Evolutionary conservation across 2,797 vertebrate species (phyloP), one percentile per base, ranked within the genome.

Genomic region (Aldrovandia affinis): DNA sequence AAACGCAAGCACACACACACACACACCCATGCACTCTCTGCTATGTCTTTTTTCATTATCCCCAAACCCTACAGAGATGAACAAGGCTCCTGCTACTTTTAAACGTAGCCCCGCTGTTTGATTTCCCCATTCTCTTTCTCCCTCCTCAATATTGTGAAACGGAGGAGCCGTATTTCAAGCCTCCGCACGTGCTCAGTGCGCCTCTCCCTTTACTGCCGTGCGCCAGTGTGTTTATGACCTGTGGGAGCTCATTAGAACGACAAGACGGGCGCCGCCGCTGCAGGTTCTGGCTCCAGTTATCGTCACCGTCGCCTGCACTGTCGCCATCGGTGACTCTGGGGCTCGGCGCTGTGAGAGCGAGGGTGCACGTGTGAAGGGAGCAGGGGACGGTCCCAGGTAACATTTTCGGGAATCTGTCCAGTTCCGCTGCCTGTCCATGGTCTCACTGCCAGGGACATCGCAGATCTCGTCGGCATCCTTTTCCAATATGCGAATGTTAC

Each of bases 181-280:
- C 50, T 36, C 65, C 39, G 68, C 81, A 70, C 81, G 18, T 9
- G 63, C 68, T 68, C 68, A 82, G 63, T 54, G 30, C 14, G 63
- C 68, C 28, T 36, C 47, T 25, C 52, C 81, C 83, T 85, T 87
- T 85, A 87, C 86, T 89, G 86, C 87, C 83, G 88, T 85, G 86
- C 85, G 83, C 84, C 68, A n/a, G 84, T 87, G 85, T 89, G 86
- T 87, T 90, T 86, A 89, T 81, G 83, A 89, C 89, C 89, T 88
- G 73, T 84, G 90, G 90, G 89, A 91, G 85, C 90, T 89, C 89
- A 88, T 91, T 90, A 91, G 87, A 68, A 81, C 82, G 86, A 81
- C 84, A 88, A 36, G 88, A 86, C 89, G 47, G 86, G 85, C 87
- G 90, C 88, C 86, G 78, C 87, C 87, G 88, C 82, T 83, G 86